Evolutionary conservation across 2,113 vertebrate genomes (phyloP), one percentile per base, ranked within the genome.

Genomic region (Connochaetes taurinus): DNA sequence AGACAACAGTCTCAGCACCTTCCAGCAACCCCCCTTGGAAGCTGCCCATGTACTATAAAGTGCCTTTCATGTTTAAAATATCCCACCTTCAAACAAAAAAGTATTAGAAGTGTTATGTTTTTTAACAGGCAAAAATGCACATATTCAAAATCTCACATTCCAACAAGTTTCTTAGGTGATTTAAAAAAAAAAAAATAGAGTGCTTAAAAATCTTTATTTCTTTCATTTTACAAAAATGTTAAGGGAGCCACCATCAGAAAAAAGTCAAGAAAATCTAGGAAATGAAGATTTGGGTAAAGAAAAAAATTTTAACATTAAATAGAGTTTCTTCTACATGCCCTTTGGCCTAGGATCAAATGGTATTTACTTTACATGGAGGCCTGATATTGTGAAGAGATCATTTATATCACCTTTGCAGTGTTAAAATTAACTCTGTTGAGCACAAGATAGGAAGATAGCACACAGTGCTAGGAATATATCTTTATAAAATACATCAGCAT

Each of bases 121-220:
- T 27, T 31, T 33, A 33, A 92, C 80, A 81, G 50, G 50, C 19
- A 94, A 94, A 94, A 97, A 91, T 87, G 50, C 31, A 92, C 17
- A 60, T 33, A 87, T 83, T 95, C 87, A 92, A 94, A 96, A 87
- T 64, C 47, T 94, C 33, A 90, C 8, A 84, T 96, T 47, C 23
- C 33, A 64, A 87, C 33, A 95, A 21, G 40, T 81, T 94, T 55
- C 55, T 64, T 71, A 87, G 67, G 33, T 8, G 2, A 33, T 81
- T 52, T 3, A 3, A 25, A 43, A 2, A 40, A 40, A 40, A 40
- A 17, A 55, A 55, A 31, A 60, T 8, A 33, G 25, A 53, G 21
- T 67, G 82, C 43, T 87, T 64, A 67, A 87, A 87, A 87, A 52
- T 80, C 31, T 91, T 64, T 60, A 14, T n/a, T 7, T 62, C 52